Evolutionary conservation across 2,797 vertebrate species (phyloP), one percentile per base, ranked within the genome.

Genomic region (Pangasius macronema): DNA sequence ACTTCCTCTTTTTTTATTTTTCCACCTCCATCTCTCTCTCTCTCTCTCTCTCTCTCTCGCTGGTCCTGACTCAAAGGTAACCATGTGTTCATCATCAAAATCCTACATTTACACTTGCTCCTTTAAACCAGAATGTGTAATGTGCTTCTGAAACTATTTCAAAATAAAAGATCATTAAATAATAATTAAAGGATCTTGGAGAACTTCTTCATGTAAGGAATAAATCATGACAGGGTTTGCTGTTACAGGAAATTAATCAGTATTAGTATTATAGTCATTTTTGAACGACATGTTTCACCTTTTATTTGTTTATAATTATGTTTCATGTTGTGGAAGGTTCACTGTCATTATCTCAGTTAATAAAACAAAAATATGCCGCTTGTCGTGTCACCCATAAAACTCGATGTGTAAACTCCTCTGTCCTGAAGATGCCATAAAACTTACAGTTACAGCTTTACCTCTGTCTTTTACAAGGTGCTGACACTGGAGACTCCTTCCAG

Each of bases 401-500:
- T 1, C 5, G 33, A 33, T 3, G 65, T 2, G 16, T 39, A 70
- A 39, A 20, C 33, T 39, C 7, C 4, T 72, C 68, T 24, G 36
- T 42, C 9, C 18, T 11, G 36, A 24, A 67, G 5, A 33, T 33
- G 65, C 20, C 11, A 2, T 6, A 7, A 7, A 61, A 27, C 2
- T 0, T 14, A 63, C 5, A 33, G 63, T 67, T 16, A 16, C 20
- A 42, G 36, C 30, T 72, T 72, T 42, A 24, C 9, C 9, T 10
- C 18, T 10, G 36, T 10, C 33, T 24, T 3, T 72, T 73, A 27
- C 70, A 33, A 20, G 22, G 4, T 49, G 3, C 75, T 20, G 30
- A 77, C 27, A 77, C n/a, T 55, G 75, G 75, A 55, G 75, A 55
- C 73, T 77, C 73, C 73, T 77, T 77, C 73, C 73, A 75, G 42